These are phyloP conservation scores for Odontamblyopus lacepedii DNA, from an alignment of 2,797 vertebrate species.

Conservation along the genomic window DNA sequence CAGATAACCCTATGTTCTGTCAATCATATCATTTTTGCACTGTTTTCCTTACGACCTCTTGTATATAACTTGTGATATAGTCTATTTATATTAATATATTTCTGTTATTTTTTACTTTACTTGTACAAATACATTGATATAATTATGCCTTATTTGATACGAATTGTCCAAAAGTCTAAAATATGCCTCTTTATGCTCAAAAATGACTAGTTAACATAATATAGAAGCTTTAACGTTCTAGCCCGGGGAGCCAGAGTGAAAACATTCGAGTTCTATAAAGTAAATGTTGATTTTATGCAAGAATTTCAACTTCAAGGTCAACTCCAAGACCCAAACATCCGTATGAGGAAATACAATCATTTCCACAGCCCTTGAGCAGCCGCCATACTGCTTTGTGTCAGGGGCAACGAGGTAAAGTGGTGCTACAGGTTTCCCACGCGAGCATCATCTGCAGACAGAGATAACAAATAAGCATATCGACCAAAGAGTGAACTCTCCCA, in stretches of 20 bases:
- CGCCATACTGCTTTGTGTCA: background rate
- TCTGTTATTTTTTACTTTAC: no score
- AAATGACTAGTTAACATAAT: no score
- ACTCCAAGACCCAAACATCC: background rate
- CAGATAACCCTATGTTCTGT: no score
- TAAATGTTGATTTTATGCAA: background rate
- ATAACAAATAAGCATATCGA: constrained; percentile 39
- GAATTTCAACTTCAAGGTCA: background rate
- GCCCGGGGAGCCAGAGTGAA: background rate
- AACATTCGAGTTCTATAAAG: background rate
- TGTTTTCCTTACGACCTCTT: no score
- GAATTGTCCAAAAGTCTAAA: no score
- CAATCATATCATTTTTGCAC: no score
- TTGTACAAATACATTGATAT: no score
- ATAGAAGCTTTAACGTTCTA: no score
- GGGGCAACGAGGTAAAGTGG: constrained; percentile 9
- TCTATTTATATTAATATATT: no score
- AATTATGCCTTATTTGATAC: no score
- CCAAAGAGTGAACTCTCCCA: constrained; percentile 17
- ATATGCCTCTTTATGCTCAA: no score
- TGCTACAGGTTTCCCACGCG: background rate
- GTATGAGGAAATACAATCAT: background rate
- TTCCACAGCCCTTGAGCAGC: background rate
- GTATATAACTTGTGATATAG: no score
- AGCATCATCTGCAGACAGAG: constrained; percentile 5